A percentile compares a stretch with the other conserved stretches of the same genome.
phyloP scores from a whole-genome alignment of 2,113 vertebrate species.

The Egretta garzetta region DNA sequence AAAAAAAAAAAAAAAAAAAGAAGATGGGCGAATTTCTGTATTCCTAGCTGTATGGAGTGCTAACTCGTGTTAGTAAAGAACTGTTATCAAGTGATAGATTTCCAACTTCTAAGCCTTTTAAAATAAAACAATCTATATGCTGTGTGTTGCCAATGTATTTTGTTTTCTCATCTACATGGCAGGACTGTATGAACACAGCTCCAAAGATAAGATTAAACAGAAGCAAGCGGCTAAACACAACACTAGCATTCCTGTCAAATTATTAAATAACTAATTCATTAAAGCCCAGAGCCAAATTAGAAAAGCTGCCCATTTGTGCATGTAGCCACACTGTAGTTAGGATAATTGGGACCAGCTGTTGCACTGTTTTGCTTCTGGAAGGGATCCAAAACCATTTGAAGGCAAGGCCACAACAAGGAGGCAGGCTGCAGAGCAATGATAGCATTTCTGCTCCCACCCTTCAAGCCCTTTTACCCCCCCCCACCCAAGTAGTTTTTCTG shows the following conservation, averaged over 20 bases:
- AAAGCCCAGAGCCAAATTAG: constrained; percentile 40
- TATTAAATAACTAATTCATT: constrained; percentile 71
- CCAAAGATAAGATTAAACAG: constrained; percentile 54
- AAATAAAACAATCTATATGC: not conserved
- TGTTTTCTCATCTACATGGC: not conserved
- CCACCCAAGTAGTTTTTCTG: not conserved
- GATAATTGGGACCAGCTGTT: constrained; percentile 82
- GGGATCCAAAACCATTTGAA: constrained; percentile 60
- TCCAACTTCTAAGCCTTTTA: not conserved
- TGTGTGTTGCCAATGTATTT: not conserved
- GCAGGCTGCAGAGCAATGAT: not conserved
- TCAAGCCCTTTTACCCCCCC: not conserved
- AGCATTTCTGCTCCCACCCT: not conserved
- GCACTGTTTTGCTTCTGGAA: constrained; percentile 62
- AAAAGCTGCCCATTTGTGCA: constrained; percentile 61
- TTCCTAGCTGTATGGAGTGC: not conserved
- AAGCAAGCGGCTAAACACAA: constrained; percentile 52
- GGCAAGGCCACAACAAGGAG: constrained; percentile 34
- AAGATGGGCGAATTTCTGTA: not conserved
- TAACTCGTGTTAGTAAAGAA: not conserved
- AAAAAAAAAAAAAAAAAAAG: too few relatives aligned
- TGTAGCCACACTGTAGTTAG: constrained; percentile 60
- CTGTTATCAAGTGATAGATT: not conserved
- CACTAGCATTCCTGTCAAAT: constrained; percentile 52
- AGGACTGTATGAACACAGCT: constrained; percentile 13